Evolutionary conservation across 2,113 vertebrate genomes (phyloP).

Genomic region (Nycticorax nycticorax): DNA sequence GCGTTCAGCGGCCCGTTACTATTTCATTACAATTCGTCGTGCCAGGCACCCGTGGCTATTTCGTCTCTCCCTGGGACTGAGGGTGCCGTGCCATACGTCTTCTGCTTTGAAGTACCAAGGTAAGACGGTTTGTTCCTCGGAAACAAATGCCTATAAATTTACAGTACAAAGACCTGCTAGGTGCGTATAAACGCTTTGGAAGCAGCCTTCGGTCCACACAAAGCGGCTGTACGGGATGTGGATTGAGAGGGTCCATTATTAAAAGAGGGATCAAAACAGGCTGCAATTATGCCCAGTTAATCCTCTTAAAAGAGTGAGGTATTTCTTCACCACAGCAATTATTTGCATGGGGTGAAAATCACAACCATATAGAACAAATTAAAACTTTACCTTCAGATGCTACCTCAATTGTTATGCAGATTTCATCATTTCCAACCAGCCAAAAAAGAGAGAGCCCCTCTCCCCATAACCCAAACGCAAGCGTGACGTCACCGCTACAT

Average conservation of each 20-base stretch:
- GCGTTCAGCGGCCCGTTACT: neutral
- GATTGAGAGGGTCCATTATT: constrained; percentile 70
- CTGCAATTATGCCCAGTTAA: constrained; percentile 77
- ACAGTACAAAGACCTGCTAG: constrained; percentile 33
- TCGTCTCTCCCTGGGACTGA: neutral
- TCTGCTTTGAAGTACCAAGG: neutral
- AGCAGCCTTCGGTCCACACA: neutral
- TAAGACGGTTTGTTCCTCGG: neutral
- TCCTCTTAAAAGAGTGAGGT: constrained; percentile 76
- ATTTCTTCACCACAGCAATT: constrained; percentile 70
- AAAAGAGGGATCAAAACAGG: constrained; percentile 72
- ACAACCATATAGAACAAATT: constrained; percentile 73
- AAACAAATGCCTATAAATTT: neutral
- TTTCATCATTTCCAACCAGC: neutral
- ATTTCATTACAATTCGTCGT: rapidly evolving
- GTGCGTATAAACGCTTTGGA: constrained; percentile 29
- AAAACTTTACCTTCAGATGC: constrained; percentile 79
- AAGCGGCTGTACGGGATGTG: constrained; percentile 46
- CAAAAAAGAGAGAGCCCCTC: neutral
- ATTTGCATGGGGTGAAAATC: constrained; percentile 75
- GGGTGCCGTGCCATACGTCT: neutral
- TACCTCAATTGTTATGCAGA: constrained; percentile 75
- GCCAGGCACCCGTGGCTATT: neutral
- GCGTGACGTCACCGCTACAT: constrained; percentile 13
- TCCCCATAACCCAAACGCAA: neutral